These are phyloP conservation scores for Paraescarpia echinospica DNA, from an alignment of 1,140 invertebrate species.

Conservation along the genomic window DNA sequence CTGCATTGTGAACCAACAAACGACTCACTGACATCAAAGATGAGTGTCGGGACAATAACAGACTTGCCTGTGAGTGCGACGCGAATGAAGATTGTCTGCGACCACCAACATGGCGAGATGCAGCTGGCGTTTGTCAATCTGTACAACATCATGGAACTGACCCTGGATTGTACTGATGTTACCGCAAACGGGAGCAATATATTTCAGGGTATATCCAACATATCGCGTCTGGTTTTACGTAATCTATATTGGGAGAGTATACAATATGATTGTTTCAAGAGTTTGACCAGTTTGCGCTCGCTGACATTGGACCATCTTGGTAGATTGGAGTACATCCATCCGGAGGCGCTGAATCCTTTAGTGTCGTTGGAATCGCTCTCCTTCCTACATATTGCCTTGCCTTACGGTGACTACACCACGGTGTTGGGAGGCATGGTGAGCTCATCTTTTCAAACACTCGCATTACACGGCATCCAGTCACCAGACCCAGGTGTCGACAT, in stretches of 20 bases:
- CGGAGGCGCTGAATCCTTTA: neutral
- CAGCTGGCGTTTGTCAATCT: neutral
- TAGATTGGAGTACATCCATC: neutral
- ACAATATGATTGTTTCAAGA: neutral
- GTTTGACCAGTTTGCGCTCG: neutral
- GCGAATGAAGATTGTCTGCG: neutral
- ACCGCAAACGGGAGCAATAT: neutral
- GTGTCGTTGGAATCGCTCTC: neutral
- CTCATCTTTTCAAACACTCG: neutral
- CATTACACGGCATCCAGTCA: neutral
- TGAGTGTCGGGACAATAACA: neutral
- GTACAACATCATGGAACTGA: neutral
- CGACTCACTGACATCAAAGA: neutral
- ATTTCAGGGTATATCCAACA: neutral
- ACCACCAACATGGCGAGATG: neutral
- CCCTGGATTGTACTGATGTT: neutral
- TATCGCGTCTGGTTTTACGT: neutral
- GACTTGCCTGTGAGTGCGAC: neutral
- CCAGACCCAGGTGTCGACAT: neutral
- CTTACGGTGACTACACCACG: neutral
- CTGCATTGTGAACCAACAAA: neutral
- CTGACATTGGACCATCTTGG: neutral
- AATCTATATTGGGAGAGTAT: neutral
- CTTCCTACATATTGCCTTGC: neutral
- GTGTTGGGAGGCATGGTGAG: neutral